phyloP scores from a whole-genome alignment of 2,797 vertebrate genomes.

The Acrossocheilus fasciatus region DNA sequence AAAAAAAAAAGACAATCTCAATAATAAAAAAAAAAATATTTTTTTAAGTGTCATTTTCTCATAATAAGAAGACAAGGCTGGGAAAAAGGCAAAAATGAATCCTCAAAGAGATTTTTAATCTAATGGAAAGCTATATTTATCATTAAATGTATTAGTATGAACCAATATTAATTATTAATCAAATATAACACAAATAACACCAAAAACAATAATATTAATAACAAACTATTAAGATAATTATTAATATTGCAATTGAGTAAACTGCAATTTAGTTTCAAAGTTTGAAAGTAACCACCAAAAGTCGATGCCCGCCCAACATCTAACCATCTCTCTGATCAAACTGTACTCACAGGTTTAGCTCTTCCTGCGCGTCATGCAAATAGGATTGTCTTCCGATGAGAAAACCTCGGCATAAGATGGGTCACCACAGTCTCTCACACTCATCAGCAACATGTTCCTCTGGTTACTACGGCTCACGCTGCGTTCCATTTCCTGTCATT shows the following conservation, averaged over 20 bases:
- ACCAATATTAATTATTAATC: background rate
- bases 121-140: too few species aligned
- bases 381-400: background rate
- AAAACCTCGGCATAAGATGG: background rate
- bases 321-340: background rate
- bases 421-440: conserved; percentile 61
- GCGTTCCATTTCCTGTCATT: conserved; percentile 16
- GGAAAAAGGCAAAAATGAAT: background rate
- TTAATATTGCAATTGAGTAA: background rate
- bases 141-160: background rate
- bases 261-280: background rate
- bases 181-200: background rate
- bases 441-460: conserved; percentile 34
- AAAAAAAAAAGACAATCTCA: background rate
- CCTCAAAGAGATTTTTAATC: too few species aligned
- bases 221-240: background rate
- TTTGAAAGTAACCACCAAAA: background rate
- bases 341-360: background rate
- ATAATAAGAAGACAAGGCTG: background rate
- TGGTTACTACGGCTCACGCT: conserved; percentile 18
- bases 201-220: background rate
- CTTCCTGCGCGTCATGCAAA: background rate
- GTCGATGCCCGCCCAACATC: background rate
- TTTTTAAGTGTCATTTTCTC: background rate
- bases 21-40: background rate